Evolutionary conservation across 2,888 invertebrate species (phyloP).

Genomic region (Sesia apiformis): DNA sequence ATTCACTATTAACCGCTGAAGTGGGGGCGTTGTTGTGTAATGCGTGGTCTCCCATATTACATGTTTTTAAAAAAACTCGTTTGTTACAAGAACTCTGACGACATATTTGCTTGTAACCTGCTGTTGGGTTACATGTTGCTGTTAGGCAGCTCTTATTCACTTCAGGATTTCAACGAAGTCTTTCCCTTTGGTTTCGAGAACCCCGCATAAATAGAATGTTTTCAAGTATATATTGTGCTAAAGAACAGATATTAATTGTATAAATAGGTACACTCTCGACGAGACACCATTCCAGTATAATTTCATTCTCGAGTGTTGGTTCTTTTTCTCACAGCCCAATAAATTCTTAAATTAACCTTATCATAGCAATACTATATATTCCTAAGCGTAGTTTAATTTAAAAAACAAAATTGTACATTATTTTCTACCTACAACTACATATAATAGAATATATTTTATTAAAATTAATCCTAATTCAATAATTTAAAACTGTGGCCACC

Average conservation of each 20-base stretch:
- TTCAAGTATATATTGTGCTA: background rate
- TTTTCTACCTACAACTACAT: constrained; percentile 6
- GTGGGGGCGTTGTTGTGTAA: no score
- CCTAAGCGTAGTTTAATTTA: constrained; percentile 12
- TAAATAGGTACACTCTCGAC: background rate
- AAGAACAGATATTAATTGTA: background rate
- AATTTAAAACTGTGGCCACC: no score
- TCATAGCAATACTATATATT: constrained; percentile 7
- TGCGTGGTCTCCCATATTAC: no score
- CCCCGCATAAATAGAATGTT: background rate
- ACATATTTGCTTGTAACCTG: no score
- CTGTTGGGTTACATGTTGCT: no score
- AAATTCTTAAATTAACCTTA: constrained; percentile 12
- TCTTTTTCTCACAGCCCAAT: constrained; percentile 41
- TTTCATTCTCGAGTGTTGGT: constrained; percentile 13
- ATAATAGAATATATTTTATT: background rate
- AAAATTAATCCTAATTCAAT: no score
- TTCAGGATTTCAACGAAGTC: no score
- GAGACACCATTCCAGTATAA: constrained; percentile 11
- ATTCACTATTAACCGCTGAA: no score
- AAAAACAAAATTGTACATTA: constrained; percentile 7
- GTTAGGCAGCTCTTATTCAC: no score
- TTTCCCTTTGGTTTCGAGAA: background rate
- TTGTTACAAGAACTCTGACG: no score
- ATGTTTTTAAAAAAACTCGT: no score